Evolutionary conservation across 2,797 vertebrate species (phyloP), one percentile per base, ranked within the genome.

Genomic region (Crypturellus tataupa): DNA sequence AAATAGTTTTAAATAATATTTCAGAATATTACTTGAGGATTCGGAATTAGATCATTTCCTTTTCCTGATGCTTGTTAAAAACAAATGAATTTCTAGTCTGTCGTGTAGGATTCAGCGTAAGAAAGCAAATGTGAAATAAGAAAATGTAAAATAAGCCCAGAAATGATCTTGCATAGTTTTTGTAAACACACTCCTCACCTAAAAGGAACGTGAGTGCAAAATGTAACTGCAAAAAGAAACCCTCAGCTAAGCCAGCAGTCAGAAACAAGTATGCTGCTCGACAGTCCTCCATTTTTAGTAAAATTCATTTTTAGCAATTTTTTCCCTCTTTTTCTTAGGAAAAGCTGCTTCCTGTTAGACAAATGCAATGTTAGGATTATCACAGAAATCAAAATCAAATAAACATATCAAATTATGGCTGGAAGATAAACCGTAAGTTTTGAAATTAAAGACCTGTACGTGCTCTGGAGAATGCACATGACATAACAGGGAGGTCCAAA

Each of bases 111-210:
- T 2, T 65, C 17, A 27, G 19, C 3, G 9, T 2, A 13, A 68
- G 59, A 80, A 92, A 87, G 2, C 39, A 82, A 67, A 15, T 0
- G 1, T 9, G 3, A 78, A 29, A 53, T 2, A 49, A 58, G 17
- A 37, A 53, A 47, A 42, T 0, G 6, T 7, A 47, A 59, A 65
- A 11, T 6, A 29, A 33, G 12, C 0, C 1, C 9, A 62, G 65
- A 44, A 67, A 2, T 10, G 10, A 24, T 11, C 12, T n/a, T 2
- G 64, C 37, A 5, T 14, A 75, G n/a, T 11, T 40, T 53, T 60
- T 76, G 17, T 37, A 9, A 5, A 7, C 2, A 11, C 11, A 44
- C 8, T 5, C 8, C 31, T 42, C 29, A 18, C 2, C 24, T 29
- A 47, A 14, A 19, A 79, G 33, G 5, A 23, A 24, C 2, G 12